Conservation (phyloP, 1,140 invertebrate genomes). For the Drosophila pseudoananassae region DNA sequence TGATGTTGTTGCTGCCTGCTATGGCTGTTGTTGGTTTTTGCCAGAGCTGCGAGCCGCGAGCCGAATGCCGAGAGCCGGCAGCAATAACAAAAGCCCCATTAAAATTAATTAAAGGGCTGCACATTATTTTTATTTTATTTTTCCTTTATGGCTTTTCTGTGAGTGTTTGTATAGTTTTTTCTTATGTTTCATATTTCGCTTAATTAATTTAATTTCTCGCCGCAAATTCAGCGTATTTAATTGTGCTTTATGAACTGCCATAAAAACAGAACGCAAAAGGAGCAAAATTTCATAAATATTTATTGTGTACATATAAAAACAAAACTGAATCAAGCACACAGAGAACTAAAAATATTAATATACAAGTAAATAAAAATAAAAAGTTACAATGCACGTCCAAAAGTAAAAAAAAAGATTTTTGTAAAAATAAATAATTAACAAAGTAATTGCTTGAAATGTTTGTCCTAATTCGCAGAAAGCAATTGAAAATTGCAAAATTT, state of each 20-base stretch:
- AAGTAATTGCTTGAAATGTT: conserved; percentile 45
- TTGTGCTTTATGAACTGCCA: conserved; percentile 78
- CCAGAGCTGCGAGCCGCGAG: too few relatives aligned
- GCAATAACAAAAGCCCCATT: conserved; percentile 68
- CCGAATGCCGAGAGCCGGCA: conserved; percentile 8
- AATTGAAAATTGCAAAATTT: conserved; percentile 72
- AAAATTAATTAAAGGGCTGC: conserved; percentile 82
- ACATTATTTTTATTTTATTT: conserved; percentile 74
- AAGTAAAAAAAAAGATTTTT: conserved; percentile 45
- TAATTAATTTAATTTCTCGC: conserved; percentile 78
- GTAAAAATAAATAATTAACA: conserved; percentile 30
- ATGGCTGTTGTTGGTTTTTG: too few relatives aligned
- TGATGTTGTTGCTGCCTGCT: conserved; percentile 12
- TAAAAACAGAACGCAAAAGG: conserved; percentile 61
- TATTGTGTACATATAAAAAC: conserved; percentile 61
- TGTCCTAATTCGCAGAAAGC: conserved; percentile 66
- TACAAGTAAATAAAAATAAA: conserved; percentile 31
- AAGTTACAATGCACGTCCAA: conserved; percentile 73
- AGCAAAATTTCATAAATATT: conserved; percentile 69
- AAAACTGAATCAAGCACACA: conserved; percentile 62
- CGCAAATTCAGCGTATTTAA: conserved; percentile 73
- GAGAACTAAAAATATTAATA: conserved; percentile 68
- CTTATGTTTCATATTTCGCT: conserved; percentile 65
- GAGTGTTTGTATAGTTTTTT: conserved; percentile 46
- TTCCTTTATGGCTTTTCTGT: conserved; percentile 51